A percentile compares a stretch with the other conserved stretches of the same genome.
Conservation (phyloP, 2,888 invertebrate species). For the Rhamnusium bicolor region DNA sequence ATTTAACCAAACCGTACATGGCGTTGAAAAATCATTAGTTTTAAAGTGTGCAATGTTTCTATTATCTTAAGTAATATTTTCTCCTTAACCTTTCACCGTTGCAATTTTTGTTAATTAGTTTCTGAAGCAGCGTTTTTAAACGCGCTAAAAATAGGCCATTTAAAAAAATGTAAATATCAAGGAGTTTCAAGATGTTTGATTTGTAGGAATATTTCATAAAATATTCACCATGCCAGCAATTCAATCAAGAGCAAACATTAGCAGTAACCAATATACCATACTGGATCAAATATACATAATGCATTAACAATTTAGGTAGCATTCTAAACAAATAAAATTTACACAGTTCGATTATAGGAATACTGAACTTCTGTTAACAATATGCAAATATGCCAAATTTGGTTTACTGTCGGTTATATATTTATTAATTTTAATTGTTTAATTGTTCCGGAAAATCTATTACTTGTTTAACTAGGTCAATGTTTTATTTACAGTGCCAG, state of each 20-base stretch:
- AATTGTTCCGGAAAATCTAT: too few relatives aligned
- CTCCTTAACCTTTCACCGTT: not conserved
- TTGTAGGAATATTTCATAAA: not conserved
- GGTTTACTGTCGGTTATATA: too few relatives aligned
- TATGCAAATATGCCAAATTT: too few relatives aligned
- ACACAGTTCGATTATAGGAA: too few relatives aligned
- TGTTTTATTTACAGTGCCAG: too few relatives aligned
- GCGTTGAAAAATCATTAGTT: not conserved
- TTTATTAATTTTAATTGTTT: too few relatives aligned
- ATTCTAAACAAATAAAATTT: too few relatives aligned
- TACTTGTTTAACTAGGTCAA: too few relatives aligned
- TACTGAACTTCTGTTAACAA: too few relatives aligned
- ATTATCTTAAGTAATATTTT: not conserved
- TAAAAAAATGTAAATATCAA: not conserved
- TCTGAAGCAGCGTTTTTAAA: not conserved
- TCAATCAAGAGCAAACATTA: not conserved
- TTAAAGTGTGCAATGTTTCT: not conserved
- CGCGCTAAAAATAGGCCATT: not conserved
- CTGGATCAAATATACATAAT: too few relatives aligned
- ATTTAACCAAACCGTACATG: not conserved
- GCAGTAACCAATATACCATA: not conserved
- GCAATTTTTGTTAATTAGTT: not conserved
- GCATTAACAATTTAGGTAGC: too few relatives aligned
- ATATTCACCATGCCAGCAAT: not conserved
- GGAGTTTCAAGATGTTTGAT: not conserved